These are phyloP conservation scores for Oscheius sp. DNA, from an alignment of 2,888 invertebrate genomes.

Conservation along the genomic window DNA sequence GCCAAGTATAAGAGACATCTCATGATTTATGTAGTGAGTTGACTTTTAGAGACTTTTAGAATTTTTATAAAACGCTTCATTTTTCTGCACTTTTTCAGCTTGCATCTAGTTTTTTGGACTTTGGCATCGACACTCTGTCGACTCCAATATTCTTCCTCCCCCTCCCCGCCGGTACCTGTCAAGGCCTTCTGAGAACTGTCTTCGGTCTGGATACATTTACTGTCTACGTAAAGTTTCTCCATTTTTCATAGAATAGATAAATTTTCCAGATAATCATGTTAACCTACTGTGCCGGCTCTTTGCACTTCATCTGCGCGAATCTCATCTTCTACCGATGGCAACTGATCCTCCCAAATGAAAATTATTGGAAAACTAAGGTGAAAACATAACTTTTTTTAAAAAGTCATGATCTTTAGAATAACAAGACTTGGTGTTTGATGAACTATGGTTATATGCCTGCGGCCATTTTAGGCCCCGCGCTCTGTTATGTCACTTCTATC, in stretches of 20 bases:
- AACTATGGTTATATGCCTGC: background rate
- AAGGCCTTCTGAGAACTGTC: background rate
- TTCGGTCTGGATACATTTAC: background rate
- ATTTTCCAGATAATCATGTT: too few relatives aligned
- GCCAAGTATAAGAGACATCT: conserved; percentile 7
- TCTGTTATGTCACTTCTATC: background rate
- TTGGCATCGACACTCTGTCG: background rate
- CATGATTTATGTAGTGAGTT: background rate
- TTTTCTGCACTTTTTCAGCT: too few relatives aligned
- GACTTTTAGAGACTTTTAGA: too few relatives aligned
- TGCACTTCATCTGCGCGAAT: conserved; percentile 13
- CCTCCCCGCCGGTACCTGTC: conserved; percentile 3
- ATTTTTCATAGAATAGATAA: too few relatives aligned
- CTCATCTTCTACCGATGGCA: conserved; percentile 19
- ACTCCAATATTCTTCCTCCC: conserved; percentile 17
- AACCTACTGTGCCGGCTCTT: too few relatives aligned
- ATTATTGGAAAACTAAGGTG: background rate
- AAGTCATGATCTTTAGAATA: background rate
- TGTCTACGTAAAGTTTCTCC: conserved; percentile 2
- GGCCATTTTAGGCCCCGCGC: background rate
- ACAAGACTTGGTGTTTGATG: background rate
- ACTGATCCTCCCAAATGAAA: background rate
- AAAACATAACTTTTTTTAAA: background rate
- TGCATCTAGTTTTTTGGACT: background rate
- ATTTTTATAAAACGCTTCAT: too few relatives aligned